Conservation (phyloP, 2,888 invertebrate genomes). For the Trissoscelio sp. region DNA sequence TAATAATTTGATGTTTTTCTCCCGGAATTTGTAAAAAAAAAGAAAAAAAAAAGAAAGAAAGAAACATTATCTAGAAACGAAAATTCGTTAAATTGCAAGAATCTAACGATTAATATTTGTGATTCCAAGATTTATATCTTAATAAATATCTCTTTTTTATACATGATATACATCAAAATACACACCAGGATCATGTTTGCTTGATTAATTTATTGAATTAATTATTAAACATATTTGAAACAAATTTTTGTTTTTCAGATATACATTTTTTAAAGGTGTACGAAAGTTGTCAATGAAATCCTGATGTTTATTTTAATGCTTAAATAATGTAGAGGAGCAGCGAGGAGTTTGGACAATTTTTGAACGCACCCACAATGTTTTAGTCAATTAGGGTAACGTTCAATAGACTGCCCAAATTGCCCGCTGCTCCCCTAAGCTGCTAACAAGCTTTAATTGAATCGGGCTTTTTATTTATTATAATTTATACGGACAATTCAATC, state of each 20-base stretch:
- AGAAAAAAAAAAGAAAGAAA: not conserved
- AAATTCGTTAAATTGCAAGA: slow-evolving; percentile 25
- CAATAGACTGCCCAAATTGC: no score
- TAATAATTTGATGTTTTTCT: slow-evolving; percentile 79
- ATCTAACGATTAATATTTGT: slow-evolving; percentile 34
- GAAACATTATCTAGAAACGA: slow-evolving; percentile 11
- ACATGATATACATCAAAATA: slow-evolving; percentile 15
- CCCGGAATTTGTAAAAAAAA: no score
- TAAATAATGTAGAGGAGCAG: not conserved
- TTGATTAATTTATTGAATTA: not conserved
- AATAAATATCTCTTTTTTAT: slow-evolving; percentile 17
- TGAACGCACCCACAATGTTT: no score
- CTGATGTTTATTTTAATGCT: slow-evolving; percentile 6
- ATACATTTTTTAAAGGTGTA: no score
- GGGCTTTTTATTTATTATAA: not conserved
- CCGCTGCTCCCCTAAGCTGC: no score
- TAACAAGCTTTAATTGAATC: no score
- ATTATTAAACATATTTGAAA: not conserved
- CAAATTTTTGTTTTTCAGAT: not conserved
- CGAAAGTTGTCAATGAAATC: no score
- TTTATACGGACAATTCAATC: no score
- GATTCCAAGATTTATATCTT: slow-evolving; percentile 34
- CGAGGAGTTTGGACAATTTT: no score
- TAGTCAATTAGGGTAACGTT: no score
- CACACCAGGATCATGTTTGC: not conserved